phyloP scores from a whole-genome alignment of 2,797 vertebrate species.

The Crocidura indochinensis region DNA sequence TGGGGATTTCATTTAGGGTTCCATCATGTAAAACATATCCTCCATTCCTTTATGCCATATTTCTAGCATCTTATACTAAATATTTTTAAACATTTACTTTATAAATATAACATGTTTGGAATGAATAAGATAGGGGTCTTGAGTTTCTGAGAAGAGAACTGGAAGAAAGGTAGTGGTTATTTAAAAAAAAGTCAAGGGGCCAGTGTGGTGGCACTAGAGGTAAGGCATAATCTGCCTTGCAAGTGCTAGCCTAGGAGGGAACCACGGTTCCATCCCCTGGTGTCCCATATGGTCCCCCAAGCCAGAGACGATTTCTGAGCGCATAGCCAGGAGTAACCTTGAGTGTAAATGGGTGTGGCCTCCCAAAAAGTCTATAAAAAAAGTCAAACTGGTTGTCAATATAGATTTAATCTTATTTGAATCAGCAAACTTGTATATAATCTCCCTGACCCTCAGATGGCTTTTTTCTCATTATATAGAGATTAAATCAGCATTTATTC shows the following conservation, averaged over 20 bases:
- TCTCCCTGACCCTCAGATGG: background rate
- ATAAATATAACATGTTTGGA: background rate
- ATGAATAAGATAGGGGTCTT: background rate
- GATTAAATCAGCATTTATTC: background rate
- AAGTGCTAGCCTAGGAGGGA: too few relatives aligned
- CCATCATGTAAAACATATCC: background rate
- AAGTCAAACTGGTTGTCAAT: background rate
- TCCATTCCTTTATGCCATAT: background rate
- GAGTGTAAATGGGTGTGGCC: too few relatives aligned
- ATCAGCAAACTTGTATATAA: background rate
- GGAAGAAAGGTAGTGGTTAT: background rate
- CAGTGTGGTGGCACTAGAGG: too few relatives aligned
- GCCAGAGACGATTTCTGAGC: too few relatives aligned
- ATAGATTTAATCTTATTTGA: background rate
- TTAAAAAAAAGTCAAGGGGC: conserved; percentile 1
- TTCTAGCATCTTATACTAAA: background rate
- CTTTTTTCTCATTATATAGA: background rate
- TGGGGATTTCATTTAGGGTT: background rate
- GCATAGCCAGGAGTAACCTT: too few relatives aligned
- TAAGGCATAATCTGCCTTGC: too few relatives aligned
- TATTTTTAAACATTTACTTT: conserved; percentile 51
- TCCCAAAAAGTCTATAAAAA: background rate
- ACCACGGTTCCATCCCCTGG: too few relatives aligned
- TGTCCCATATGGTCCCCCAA: too few relatives aligned
- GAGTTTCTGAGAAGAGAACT: background rate